Conservation (phyloP, 2,888 invertebrate genomes). For the Cataglyphis livida region DNA sequence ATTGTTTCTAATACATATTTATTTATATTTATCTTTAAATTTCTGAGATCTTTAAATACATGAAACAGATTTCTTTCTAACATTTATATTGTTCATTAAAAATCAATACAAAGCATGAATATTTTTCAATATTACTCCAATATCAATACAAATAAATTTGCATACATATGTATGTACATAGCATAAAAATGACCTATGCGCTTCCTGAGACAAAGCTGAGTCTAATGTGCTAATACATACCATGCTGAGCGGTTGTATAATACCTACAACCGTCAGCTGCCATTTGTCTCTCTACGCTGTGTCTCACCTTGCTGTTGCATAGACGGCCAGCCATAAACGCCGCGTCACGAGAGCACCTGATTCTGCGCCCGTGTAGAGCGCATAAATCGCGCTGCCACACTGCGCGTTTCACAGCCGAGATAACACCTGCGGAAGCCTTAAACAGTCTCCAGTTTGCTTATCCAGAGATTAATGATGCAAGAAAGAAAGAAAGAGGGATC, state of each 20-base stretch:
- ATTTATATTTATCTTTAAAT: not conserved
- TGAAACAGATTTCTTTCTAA: not conserved
- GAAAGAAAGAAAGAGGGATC: constrained; percentile 23
- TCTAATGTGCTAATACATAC: constrained; percentile 82
- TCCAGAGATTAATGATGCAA: constrained; percentile 77
- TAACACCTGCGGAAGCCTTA: constrained; percentile 85
- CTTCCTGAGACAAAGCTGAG: constrained; percentile 45
- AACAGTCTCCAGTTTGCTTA: constrained; percentile 85
- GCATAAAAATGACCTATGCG: constrained; percentile 5
- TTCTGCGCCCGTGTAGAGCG: constrained; percentile 77
- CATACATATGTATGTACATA: not conserved
- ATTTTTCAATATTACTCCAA: not conserved
- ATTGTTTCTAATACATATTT: constrained; percentile 1
- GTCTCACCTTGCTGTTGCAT: constrained; percentile 85
- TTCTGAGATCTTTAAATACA: not conserved
- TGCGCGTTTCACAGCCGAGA: constrained; percentile 74
- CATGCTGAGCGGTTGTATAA: constrained; percentile 80
- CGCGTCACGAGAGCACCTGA: constrained; percentile 77
- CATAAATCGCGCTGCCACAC: constrained; percentile 78
- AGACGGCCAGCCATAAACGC: constrained; percentile 80
- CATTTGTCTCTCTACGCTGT: constrained; percentile 84
- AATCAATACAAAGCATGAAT: not conserved
- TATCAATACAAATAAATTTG: not conserved
- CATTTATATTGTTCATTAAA: not conserved
- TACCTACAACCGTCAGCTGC: constrained; percentile 81